Conservation (phyloP, 2,113 vertebrate genomes). For the Rhabdornis inornatus region DNA sequence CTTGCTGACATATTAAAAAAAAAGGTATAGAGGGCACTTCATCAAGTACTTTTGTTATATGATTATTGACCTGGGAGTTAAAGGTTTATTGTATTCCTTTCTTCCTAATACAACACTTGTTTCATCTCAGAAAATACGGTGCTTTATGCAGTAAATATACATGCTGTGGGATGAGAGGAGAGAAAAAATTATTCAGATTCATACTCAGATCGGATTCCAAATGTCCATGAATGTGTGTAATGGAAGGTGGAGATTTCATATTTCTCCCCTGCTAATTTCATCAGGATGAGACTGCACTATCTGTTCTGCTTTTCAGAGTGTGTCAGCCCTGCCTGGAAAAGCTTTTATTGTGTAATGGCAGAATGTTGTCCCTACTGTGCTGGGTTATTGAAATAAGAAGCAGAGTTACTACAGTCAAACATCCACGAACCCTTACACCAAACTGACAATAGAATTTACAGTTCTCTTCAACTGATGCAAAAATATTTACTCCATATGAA, state of each 20-base stretch:
- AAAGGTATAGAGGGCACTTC: constrained; percentile 11
- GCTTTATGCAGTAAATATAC: constrained; percentile 24
- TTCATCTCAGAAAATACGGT: constrained; percentile 48
- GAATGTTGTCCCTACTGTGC: constrained; percentile 54
- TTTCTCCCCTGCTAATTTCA: constrained; percentile 66
- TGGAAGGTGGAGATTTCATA: constrained; percentile 51
- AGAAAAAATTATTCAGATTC: background rate
- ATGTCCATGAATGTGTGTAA: constrained; percentile 36
- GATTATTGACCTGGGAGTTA: constrained; percentile 56
- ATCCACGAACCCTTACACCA: background rate
- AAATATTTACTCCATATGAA: background rate
- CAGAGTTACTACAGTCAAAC: constrained; percentile 31
- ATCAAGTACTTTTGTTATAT: background rate
- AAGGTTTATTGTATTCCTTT: constrained; percentile 60
- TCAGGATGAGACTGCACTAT: constrained; percentile 22
- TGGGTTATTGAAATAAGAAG: constrained; percentile 61
- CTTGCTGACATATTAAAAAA: constrained; percentile 32
- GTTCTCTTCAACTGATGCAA: background rate
- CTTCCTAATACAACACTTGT: constrained; percentile 59
- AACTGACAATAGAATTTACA: constrained; percentile 48
- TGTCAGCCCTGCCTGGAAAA: constrained; percentile 47
- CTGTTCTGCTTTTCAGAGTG: constrained; percentile 59
- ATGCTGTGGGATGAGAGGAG: background rate
- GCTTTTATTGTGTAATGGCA: constrained; percentile 47
- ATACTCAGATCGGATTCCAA: background rate